Evolutionary conservation across 2,113 vertebrate genomes (phyloP), one percentile per base, ranked within the genome.

Genomic region (Xerus inauris): DNA sequence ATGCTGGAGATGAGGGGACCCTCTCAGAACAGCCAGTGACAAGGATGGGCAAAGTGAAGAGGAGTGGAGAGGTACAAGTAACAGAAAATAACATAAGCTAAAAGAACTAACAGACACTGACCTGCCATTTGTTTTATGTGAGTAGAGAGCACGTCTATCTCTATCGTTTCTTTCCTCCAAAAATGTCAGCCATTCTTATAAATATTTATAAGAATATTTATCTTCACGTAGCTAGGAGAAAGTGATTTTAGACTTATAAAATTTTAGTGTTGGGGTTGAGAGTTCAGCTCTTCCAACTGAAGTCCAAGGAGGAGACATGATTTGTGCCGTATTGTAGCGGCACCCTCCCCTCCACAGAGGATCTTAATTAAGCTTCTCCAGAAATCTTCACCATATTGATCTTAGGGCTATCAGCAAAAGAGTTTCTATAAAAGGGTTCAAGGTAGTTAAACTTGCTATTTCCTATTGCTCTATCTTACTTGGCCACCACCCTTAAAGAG

Each of bases 161-260:
- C 2, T 26, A 38, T 6, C 45, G 57, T 83, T 86, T n/a, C 45
- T 32, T 71, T 77, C 40, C 67, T 93, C 90, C n/a, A 64, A 81
- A 96, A 92, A 69, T 42, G 81, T 65, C 85, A 86, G 32, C 24
- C 19, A 4, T 72, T 64, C 67, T 83, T 73, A 86, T 91, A 92
- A 92, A 84, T 75, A 94, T 90, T 96, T 94, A 88, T 73, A 86
- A 88, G 89, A 92, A 84, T 75, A 94, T 90, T 96, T 94, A 88
- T 95, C 81, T 65, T 81, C 88, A 90, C 0, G 0, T 62, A 42
- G 71, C 72, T 45, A 47, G 82, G 35, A 84, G 54, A 87, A 51
- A 75, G 62, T 89, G 92, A 69, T 86, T 91, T 92, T 59, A 95
- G 69, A 82, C 67, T 76, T 81, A 79, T 75, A 94, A 92, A 64